These are phyloP conservation scores for Trachops cirrhosus DNA, from an alignment of 2,797 vertebrate species.

Conservation along the genomic window DNA sequence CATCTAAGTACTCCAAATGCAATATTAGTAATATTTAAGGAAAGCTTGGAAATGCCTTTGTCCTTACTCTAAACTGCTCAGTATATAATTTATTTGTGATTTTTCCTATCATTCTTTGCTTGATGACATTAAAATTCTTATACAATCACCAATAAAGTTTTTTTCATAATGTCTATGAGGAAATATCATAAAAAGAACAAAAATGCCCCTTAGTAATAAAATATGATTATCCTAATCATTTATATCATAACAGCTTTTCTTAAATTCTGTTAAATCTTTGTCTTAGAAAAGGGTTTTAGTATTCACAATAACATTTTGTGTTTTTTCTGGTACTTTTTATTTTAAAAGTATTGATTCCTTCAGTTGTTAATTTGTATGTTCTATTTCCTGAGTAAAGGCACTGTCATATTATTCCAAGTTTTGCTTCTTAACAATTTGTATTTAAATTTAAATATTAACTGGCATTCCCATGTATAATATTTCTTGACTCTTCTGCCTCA, in stretches of 20 bases:
- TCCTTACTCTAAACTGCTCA: slow-evolving; percentile 45
- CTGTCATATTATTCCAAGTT: slow-evolving; percentile 22
- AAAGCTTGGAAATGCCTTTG: neutral
- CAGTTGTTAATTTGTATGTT: slow-evolving; percentile 59
- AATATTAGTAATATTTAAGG: neutral
- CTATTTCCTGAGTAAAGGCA: neutral
- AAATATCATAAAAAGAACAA: slow-evolving; percentile 66
- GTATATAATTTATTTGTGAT: slow-evolving; percentile 31
- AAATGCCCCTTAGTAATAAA: slow-evolving; percentile 66
- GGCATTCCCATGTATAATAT: neutral
- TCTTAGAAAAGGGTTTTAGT: slow-evolving; percentile 50
- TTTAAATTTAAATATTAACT: slow-evolving; percentile 78
- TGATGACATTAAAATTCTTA: slow-evolving; percentile 71
- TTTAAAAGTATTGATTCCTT: slow-evolving; percentile 54
- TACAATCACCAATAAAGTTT: slow-evolving; percentile 67
- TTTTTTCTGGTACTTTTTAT: neutral
- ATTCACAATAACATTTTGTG: slow-evolving; percentile 58
- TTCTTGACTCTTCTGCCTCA: neutral
- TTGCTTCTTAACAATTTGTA: slow-evolving; percentile 58
- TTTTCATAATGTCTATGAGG: slow-evolving; percentile 60
- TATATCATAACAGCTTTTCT: slow-evolving; percentile 63
- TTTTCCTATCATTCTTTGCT: slow-evolving; percentile 67
- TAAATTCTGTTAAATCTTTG: slow-evolving; percentile 53
- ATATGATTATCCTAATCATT: slow-evolving; percentile 65
- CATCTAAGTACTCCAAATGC: slow-evolving; percentile 54